A percentile compares a stretch with the other conserved stretches of the same genome.
Conservation (phyloP, 2,113 vertebrate genomes). For the Dasyurus viverrinus region DNA sequence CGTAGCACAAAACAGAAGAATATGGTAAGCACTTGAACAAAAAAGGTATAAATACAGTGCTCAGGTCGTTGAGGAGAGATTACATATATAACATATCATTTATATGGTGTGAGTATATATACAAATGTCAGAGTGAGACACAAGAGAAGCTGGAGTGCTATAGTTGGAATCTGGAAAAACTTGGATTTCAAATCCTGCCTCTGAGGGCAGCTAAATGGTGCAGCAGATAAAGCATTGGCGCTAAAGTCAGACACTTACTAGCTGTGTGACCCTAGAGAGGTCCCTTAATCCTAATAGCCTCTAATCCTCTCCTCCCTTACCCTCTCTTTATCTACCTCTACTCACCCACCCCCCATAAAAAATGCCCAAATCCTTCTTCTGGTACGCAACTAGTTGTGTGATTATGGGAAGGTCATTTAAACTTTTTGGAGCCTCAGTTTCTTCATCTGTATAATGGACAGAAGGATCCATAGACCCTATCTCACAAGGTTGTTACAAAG, state of each 20-base stretch:
- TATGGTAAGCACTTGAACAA: not conserved
- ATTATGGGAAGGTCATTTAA: not conserved
- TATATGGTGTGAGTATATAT: not conserved
- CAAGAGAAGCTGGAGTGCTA: slow-evolving; percentile 7
- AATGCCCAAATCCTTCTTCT: no score
- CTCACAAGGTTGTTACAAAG: not conserved
- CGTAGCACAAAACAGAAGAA: not conserved
- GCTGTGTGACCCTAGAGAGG: no score
- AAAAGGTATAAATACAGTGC: not conserved
- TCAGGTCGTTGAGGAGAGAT: not conserved
- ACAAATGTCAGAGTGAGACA: not conserved
- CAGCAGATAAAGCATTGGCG: slow-evolving; percentile 47
- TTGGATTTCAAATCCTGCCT: not conserved
- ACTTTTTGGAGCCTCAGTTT: not conserved
- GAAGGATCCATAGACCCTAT: not conserved
- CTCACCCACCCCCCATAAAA: not conserved
- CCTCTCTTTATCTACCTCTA: not conserved
- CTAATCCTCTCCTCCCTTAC: not conserved
- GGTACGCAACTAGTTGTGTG: not conserved
- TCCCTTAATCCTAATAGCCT: not conserved
- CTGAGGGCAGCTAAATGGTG: not conserved
- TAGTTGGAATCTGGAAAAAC: slow-evolving; percentile 14
- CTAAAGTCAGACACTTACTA: slow-evolving; percentile 20
- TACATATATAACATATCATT: not conserved
- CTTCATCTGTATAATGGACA: not conserved